Conservation (phyloP, 1,140 invertebrate species). For the Drosophila cardini region DNA sequence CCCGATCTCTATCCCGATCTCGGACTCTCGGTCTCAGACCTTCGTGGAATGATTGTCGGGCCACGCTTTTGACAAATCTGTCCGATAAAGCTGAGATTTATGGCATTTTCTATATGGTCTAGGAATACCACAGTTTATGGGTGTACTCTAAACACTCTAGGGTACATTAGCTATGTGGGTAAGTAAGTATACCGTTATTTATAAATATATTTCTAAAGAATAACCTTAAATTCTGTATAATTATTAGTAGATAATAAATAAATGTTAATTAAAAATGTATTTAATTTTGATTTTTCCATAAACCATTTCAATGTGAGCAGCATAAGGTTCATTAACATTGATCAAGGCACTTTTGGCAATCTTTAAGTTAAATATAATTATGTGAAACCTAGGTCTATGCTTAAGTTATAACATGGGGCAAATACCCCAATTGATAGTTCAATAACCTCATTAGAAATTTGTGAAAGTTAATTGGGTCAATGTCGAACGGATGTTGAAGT, state of each 20-base stretch:
- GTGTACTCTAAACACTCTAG: neutral
- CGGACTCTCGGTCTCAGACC: conserved; percentile 29
- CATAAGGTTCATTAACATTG: conserved; percentile 39
- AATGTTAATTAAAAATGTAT: neutral
- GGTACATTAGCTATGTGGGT: conserved; percentile 11
- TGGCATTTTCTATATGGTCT: conserved; percentile 30
- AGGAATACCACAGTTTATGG: conserved; percentile 28
- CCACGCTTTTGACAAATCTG: conserved; percentile 80
- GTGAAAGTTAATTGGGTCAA: conserved; percentile 68
- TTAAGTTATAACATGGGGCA: conserved; percentile 10
- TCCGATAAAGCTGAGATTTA: conserved; percentile 77
- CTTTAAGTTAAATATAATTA: neutral
- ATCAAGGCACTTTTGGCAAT: conserved; percentile 28
- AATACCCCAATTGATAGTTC: conserved; percentile 48
- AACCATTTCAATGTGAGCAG: neutral
- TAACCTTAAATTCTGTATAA: neutral
- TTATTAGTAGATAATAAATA: neutral
- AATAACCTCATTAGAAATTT: conserved; percentile 59
- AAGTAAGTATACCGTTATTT: too few relatives aligned
- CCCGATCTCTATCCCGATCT: neutral
- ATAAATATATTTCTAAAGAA: too few relatives aligned
- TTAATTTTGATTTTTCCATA: conserved; percentile 7
- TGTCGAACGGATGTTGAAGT: conserved; percentile 63
- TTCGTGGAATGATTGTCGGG: conserved; percentile 51
- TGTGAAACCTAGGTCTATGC: conserved; percentile 1